Evolutionary conservation across 1,140 invertebrate genomes (phyloP), one percentile per base, ranked within the genome.

Genomic region (Anagrus nilaparvatae): DNA sequence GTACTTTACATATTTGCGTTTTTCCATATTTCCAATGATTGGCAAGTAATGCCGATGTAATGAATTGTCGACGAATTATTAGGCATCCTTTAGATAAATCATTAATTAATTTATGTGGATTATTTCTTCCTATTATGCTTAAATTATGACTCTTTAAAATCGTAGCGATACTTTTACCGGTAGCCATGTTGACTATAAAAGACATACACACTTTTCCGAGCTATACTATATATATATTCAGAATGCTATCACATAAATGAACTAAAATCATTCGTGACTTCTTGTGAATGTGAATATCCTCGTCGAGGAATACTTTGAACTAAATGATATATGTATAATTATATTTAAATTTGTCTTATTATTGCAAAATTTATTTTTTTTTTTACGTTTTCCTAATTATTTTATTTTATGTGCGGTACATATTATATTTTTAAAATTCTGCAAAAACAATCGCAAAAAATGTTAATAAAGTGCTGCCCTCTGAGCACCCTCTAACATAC

Each of bases 141-240:
- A 69, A 56, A 54, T 46, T 56, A 37, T 50, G 56, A 29, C 59
- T 54, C 41, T 54, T 43, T 19, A 67, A 55, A 55, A 67, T 60
- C 24, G 50, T 54, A 37, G 54, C 56, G 33, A 67, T 42, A 17
- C 61, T 52, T 45, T 65, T 69, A 51, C 63, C 60, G 61, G 63
- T 59, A 47, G 66, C 65, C 66, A 69, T 69, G 53, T 65, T 69
- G 48, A 33, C 48, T 40, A 45, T 60, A 35, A 60, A 41, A 56
- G 57, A 55, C 62, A 66, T 65, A 56, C 54, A 28, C 45, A 37
- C 30, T n/a, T 19, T 9, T 17, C 23, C 28, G 14, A 17, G 4
- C 4, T 17, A 17, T 5, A 33, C 14, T 18, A 17, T 32, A 17
- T 5, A 6, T 6, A 30, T 12, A 6, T 17, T 5, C 1, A 32